phyloP scores from a whole-genome alignment of 2,113 vertebrate species.

The Deroptyus accipitrinus region DNA sequence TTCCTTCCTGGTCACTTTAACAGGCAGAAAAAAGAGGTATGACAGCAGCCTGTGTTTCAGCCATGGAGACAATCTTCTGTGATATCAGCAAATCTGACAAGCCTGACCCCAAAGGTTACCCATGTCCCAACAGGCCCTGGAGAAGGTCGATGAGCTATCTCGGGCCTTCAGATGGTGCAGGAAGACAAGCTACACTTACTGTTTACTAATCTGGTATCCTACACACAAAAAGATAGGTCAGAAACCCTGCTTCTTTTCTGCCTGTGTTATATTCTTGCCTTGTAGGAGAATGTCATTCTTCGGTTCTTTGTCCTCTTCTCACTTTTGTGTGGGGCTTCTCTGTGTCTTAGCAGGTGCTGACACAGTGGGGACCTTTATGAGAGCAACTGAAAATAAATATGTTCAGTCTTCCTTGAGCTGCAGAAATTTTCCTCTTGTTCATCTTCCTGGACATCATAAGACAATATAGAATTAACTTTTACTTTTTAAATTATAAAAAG shows the following conservation, averaged over 20 bases:
- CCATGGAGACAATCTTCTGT: conserved; percentile 37
- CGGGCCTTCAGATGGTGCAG: conserved; percentile 21
- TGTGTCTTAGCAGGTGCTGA: neutral
- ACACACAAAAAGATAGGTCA: conserved; percentile 6
- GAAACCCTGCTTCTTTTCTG: neutral
- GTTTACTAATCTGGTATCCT: conserved; percentile 5
- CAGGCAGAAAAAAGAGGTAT: conserved; percentile 5
- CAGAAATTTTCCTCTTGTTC: neutral
- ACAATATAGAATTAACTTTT: neutral
- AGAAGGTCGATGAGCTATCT: conserved; percentile 19
- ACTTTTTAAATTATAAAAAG: neutral
- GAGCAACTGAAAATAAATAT: neutral
- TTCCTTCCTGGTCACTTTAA: neutral
- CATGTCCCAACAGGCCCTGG: conserved; percentile 20
- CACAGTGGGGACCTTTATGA: neutral
- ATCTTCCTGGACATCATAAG: neutral
- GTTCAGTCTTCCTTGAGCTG: neutral
- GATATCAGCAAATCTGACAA: conserved; percentile 43
- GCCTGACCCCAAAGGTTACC: neutral
- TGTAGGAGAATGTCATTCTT: fast-evolving
- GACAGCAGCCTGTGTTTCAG: neutral
- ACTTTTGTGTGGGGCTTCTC: neutral
- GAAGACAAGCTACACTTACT: neutral
- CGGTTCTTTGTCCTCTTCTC: neutral
- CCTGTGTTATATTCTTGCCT: neutral